A percentile compares a stretch with the other conserved stretches of the same genome.
These are phyloP conservation scores for Paratrypauchen microcephalus DNA, from an alignment of 2,797 vertebrate species.

Conservation along the genomic window DNA sequence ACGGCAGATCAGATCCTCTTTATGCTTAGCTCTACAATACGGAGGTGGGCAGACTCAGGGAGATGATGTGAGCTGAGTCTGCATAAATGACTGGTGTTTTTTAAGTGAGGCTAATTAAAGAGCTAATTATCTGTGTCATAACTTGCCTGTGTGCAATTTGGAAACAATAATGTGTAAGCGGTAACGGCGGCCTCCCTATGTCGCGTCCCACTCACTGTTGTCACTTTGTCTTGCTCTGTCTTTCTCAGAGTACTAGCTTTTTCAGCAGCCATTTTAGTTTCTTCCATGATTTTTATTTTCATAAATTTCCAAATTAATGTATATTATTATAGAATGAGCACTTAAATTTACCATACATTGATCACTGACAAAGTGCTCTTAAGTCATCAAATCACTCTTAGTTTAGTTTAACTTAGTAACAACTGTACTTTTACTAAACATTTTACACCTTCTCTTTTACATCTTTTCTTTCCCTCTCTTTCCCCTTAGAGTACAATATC, in stretches of 20 bases:
- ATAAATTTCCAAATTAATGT: background rate
- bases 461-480: no score
- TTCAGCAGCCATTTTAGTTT: conserved; percentile 83
- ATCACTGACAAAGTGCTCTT: background rate
- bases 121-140: conserved; percentile 55
- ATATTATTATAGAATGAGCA: background rate
- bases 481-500: conserved; percentile 89
- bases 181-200: conserved; percentile 30
- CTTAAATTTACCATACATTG: background rate
- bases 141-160: conserved; percentile 30
- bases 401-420: background rate
- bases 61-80: conserved; percentile 36
- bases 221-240: conserved; percentile 10
- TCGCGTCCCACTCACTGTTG: conserved; percentile 20
- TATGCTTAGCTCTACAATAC: conserved; percentile 23
- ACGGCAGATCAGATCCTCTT: conserved; percentile 32
- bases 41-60: conserved; percentile 15
- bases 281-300: background rate
- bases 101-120: conserved; percentile 55
- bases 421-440: background rate
- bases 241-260: conserved; percentile 59
- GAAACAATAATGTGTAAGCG: conserved; percentile 40
- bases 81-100: conserved; percentile 49
- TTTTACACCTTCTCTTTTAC: background rate
- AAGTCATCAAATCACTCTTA: background rate